A percentile compares a stretch with the other conserved stretches of the same genome.
phyloP scores from a whole-genome alignment of 1,140 invertebrate genomes.

The Drosophila sproati region DNA sequence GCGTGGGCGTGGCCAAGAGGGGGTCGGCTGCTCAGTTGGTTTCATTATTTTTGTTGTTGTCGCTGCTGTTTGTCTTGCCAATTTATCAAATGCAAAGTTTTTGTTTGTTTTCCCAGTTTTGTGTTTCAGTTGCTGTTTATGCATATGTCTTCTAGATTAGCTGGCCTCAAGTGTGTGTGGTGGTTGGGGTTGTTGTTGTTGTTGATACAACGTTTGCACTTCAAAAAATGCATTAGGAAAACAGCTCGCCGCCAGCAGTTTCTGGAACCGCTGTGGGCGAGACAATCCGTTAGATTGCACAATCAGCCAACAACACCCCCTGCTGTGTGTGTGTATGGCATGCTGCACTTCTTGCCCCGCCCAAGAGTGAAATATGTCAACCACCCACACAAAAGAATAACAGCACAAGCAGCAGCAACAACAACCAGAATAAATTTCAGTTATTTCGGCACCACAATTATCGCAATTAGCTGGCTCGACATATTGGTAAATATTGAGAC shows the following conservation, averaged over 20 bases:
- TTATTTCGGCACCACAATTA: conserved; percentile 42
- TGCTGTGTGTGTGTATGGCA: conserved; percentile 21
- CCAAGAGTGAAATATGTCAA: conserved; percentile 27
- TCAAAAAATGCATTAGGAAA: conserved; percentile 56
- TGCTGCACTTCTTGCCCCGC: conserved; percentile 57
- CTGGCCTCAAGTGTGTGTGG: conserved; percentile 6
- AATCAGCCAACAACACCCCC: conserved; percentile 27
- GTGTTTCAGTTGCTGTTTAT: conserved; percentile 51
- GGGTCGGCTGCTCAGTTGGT: not conserved
- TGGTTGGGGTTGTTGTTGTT: conserved; percentile 15
- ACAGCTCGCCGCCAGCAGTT: conserved; percentile 34
- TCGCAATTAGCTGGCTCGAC: conserved; percentile 49
- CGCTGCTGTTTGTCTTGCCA: conserved; percentile 40
- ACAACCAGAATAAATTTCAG: conserved; percentile 3
- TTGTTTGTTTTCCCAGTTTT: conserved; percentile 37
- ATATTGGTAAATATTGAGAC: conserved; percentile 16
- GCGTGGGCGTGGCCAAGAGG: not conserved
- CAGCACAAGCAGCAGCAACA: not conserved
- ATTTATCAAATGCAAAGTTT: conserved; percentile 58
- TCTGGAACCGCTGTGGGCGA: conserved; percentile 7
- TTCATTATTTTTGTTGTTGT: conserved; percentile 7
- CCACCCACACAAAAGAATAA: not conserved
- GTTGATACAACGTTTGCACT: conserved; percentile 31
- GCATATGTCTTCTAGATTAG: conserved; percentile 70
- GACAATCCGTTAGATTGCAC: conserved; percentile 57